A percentile compares a stretch with the other conserved stretches of the same genome.
These are phyloP conservation scores for Eilema sororculum DNA, from an alignment of 2,888 invertebrate species.

Conservation along the genomic window DNA sequence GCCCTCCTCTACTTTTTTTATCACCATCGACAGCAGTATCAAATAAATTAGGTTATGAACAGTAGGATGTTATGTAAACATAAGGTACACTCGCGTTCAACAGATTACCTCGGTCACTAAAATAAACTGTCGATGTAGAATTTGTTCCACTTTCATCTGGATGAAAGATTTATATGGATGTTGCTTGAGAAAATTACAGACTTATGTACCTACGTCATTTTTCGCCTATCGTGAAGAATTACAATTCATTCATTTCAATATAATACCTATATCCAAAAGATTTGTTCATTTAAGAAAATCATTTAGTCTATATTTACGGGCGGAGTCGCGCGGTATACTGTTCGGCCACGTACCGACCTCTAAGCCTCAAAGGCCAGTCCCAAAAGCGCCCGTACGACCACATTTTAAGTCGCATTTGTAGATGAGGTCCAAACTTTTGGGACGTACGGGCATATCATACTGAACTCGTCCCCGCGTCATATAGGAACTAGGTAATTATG, in stretches of 20 bases:
- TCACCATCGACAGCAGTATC: background rate
- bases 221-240: background rate
- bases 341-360: too few relatives aligned
- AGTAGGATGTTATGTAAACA: constrained; percentile 43
- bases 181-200: background rate
- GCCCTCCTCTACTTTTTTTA: background rate
- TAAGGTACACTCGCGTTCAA: constrained; percentile 34
- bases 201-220: background rate
- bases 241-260: too few relatives aligned
- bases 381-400: too few relatives aligned
- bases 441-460: too few relatives aligned
- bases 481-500: too few relatives aligned
- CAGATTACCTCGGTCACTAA: constrained; percentile 11
- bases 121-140: constrained; percentile 14
- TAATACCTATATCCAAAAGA: background rate
- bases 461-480: too few relatives aligned
- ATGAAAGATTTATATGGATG: constrained; percentile 6
- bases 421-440: too few relatives aligned
- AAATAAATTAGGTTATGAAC: constrained; percentile 24
- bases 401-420: too few relatives aligned
- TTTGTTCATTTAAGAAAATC: background rate
- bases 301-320: background rate
- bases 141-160: constrained; percentile 25
- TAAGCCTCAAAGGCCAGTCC: too few relatives aligned
- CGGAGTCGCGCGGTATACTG: too few relatives aligned